A percentile compares a stretch with the other conserved stretches of the same genome.
Conservation (phyloP, 2,888 invertebrate genomes). For the Tenthredo distinguenda region DNA sequence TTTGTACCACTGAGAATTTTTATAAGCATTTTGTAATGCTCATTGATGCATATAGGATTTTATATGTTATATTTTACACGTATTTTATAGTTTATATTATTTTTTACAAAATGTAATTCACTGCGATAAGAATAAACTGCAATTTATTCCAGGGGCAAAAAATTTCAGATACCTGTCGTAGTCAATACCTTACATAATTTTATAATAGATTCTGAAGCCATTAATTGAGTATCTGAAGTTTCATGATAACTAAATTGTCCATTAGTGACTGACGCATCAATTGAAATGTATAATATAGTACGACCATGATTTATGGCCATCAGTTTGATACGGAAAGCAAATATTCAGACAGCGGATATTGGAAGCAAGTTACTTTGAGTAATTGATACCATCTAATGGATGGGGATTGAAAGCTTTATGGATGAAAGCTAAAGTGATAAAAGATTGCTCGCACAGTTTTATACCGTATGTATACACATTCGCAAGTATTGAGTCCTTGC, state of each 20-base stretch:
- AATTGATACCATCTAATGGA: slow-evolving; percentile 32
- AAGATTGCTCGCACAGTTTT: background rate
- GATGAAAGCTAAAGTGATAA: slow-evolving; percentile 4
- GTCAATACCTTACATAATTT: background rate
- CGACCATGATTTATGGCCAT: slow-evolving; percentile 31
- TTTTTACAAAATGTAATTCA: background rate
- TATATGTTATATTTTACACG: slow-evolving; percentile 29
- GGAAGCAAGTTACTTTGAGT: background rate
- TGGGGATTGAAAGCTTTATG: background rate
- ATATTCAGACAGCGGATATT: background rate
- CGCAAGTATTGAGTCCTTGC: background rate
- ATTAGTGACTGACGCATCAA: slow-evolving; percentile 20
- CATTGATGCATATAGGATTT: background rate
- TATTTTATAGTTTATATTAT: slow-evolving; percentile 27
- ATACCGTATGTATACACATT: background rate
- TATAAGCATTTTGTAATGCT: slow-evolving; percentile 7
- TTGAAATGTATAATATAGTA: background rate
- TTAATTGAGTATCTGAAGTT: background rate
- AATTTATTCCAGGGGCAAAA: background rate
- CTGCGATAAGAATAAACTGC: background rate
- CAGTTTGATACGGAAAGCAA: background rate
- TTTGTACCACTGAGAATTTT: background rate
- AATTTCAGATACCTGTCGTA: background rate
- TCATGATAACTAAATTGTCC: slow-evolving; percentile 14
- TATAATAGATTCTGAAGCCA: background rate